Evolutionary conservation across 2,888 invertebrate species (phyloP), one percentile per base, ranked within the genome.

Genomic region (Entomobrya proxima): DNA sequence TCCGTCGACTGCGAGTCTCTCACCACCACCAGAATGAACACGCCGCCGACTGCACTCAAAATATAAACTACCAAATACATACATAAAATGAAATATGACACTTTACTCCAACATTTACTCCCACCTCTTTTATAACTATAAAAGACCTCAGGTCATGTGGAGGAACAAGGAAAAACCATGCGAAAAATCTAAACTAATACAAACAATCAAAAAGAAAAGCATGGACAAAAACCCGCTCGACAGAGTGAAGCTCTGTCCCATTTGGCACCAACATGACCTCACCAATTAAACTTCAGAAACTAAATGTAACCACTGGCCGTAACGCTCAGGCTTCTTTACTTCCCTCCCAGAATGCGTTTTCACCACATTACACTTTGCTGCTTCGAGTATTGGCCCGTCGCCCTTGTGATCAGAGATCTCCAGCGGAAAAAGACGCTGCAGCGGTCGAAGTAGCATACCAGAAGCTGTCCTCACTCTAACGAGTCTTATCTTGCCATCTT

Each of bases 361-460:
- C n/a, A n/a, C n/a, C n/a, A n/a, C n/a, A n/a, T n/a, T n/a, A n/a
- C n/a, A n/a, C n/a, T n/a, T n/a, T n/a, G n/a, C n/a, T n/a, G n/a
- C n/a, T n/a, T n/a, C n/a, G n/a, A n/a, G n/a, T n/a, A n/a, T n/a
- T n/a, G 58, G n/a, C 13, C 13, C 15, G 18, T 52, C 24, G 2
- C 24, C 52, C 21, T 21, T 21, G 4, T 30, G 11, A 27, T 58
- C 3, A 27, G 13, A 13, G 13, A 69, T 3, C 24, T 79, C 79
- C 50, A 79, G 24, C 9, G 50, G 50, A 18, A 21, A 79, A 0
- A 79, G 11, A 4, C 79, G 47, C 27, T 79, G 79, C 0, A 67
- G 0, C 3, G 79, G 67, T 24, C 79, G 5, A 0, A 50, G 1
- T 11, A 78, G 7, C 0, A 6, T 24, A 18, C 78, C 78, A 21